Evolutionary conservation across 2,113 vertebrate genomes (phyloP), one percentile per base, ranked within the genome.

Genomic region (Phocoena phocoena): DNA sequence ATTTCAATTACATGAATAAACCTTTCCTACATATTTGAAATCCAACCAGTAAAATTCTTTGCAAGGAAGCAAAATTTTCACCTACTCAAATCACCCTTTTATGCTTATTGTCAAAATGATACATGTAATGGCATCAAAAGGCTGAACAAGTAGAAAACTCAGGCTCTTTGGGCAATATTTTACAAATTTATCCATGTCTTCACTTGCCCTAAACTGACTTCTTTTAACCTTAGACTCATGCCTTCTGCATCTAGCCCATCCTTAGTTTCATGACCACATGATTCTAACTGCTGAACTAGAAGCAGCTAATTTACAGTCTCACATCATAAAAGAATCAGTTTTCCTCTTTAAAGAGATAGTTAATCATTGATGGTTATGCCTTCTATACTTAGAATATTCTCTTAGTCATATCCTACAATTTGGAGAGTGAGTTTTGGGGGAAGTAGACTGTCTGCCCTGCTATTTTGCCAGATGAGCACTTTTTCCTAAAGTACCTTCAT

Each of bases 1-100:
- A 97, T 81, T 97, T 96, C 41, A 87, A 97, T 67, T 95, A 93
- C 28, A 68, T 68, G 47, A 81, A 76, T 81, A 96, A 93, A 15
- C 5, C 25, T 93, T 96, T 47, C 23, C 65, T 92, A 38, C 21
- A 31, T 81, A 95, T 93, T 93, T 87, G n/a, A 96, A 95, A 74
- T 71, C 60, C 94, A 96, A 93, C 83, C 28, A 73, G 33, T 85
- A 95, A 92, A 96, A 90, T 92, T 95, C 41, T 60, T 91, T 68
- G 12, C 17, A 90, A 90, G 33, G 31, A 93, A 81, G 89, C 76
- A 97, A 96, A 97, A 31, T 93, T 68, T 88, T 89, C 47, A 82
- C 50, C 67, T 71, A 53, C 20, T 71, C n/a, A 68, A 94, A 81
- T 50, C 36, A 68, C 70, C 36, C 33, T 85, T 87, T 93, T 92